Conservation (phyloP, 1,140 invertebrate species). For the Calliphora vicina region DNA sequence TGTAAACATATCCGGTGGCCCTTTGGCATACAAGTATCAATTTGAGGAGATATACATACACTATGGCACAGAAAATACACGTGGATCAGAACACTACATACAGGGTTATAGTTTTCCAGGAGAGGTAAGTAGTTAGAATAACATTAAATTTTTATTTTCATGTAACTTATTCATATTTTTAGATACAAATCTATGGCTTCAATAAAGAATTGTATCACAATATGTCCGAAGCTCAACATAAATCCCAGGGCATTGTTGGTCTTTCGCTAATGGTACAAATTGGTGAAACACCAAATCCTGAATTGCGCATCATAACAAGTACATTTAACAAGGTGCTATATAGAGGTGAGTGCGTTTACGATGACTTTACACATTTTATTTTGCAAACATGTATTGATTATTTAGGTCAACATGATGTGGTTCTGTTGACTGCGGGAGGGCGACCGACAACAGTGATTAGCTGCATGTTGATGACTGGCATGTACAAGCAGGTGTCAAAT, state of each 20-base stretch:
- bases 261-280: constrained; percentile 95
- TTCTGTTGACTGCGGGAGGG: background rate
- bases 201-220: constrained; percentile 97
- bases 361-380: background rate
- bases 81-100: constrained; percentile 93
- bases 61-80: constrained; percentile 85
- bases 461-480: constrained; percentile 9
- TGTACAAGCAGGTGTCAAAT: constrained; percentile 19
- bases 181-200: constrained; percentile 96
- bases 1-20: constrained; percentile 94
- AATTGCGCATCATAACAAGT: constrained; percentile 85
- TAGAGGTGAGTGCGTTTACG: constrained; percentile 70
- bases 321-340: constrained; percentile 83
- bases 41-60: constrained; percentile 96
- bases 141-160: background rate
- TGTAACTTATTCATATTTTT: constrained; percentile 50
- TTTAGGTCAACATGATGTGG: constrained; percentile 9
- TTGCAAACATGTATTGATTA: background rate
- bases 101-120: constrained; percentile 93
- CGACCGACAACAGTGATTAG: background rate
- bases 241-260: constrained; percentile 90
- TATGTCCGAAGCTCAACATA: constrained; percentile 92
- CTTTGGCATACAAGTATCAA: constrained; percentile 92
- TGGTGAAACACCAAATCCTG: constrained; percentile 83
- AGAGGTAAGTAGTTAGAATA: constrained; percentile 74